Evolutionary conservation across 2,888 invertebrate genomes (phyloP).

Genomic region (Mythimna impura): DNA sequence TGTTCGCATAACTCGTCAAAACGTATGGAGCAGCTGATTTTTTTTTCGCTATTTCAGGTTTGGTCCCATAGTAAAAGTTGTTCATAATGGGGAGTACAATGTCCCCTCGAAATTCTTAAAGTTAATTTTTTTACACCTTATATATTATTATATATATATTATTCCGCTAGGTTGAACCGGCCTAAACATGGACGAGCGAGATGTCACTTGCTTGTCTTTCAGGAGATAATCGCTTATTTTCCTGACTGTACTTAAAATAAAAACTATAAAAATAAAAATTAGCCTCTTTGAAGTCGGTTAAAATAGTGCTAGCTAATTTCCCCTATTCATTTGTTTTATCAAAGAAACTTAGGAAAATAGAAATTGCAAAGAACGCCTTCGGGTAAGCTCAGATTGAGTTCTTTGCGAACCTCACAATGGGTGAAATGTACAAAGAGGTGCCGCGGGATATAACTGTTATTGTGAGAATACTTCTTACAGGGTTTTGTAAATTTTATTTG

Average conservation of each 20-base stretch:
- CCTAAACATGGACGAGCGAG: too few relatives aligned
- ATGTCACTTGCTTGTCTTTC: background rate
- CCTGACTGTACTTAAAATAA: background rate
- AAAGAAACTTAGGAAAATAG: constrained; percentile 55
- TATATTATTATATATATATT: too few relatives aligned
- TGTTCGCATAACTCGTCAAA: too few relatives aligned
- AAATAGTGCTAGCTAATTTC: constrained; percentile 42
- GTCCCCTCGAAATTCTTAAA: too few relatives aligned
- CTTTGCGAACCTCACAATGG: constrained; percentile 45
- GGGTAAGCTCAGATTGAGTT: constrained; percentile 43
- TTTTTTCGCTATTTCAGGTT: too few relatives aligned
- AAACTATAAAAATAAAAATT: background rate
- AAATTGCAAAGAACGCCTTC: constrained; percentile 44
- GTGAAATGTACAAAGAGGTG: constrained; percentile 41
- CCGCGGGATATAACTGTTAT: constrained; percentile 47
- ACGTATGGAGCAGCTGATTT: too few relatives aligned
- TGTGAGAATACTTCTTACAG: constrained; percentile 22
- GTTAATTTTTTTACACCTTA: too few relatives aligned
- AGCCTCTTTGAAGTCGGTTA: constrained; percentile 1
- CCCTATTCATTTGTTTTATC: constrained; percentile 48
- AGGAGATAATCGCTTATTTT: background rate
- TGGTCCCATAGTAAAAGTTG: too few relatives aligned
- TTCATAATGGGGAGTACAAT: too few relatives aligned
- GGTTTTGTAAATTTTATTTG: constrained; percentile 5
- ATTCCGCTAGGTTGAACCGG: too few relatives aligned